Conservation (phyloP, 2,797 vertebrate species). For the Sciurus vulgaris region DNA sequence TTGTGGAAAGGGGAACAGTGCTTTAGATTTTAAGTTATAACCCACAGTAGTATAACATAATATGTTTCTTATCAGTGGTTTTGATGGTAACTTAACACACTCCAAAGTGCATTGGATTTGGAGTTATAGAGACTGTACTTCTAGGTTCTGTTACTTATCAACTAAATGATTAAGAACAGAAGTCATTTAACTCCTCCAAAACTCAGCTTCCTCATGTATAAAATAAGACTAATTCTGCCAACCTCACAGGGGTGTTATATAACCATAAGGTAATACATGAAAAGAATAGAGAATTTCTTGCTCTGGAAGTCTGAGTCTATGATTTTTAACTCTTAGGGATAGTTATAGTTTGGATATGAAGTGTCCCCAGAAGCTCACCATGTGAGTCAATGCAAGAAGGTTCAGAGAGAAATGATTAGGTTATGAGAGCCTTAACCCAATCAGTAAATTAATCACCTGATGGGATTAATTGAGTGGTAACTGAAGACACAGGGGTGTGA, state of each 20-base stretch:
- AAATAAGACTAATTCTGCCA: not conserved
- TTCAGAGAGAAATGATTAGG: no score
- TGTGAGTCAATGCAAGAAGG: no score
- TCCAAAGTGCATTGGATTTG: not conserved
- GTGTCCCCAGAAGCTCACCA: no score
- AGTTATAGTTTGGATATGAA: no score
- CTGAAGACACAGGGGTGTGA: no score
- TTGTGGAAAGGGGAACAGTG: not conserved
- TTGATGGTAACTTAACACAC: not conserved
- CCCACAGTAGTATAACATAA: not conserved
- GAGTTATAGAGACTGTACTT: not conserved
- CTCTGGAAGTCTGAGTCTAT: not conserved
- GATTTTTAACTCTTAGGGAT: not conserved
- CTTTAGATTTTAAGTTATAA: not conserved
- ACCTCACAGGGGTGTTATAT: not conserved
- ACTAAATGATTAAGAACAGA: constrained; percentile 8
- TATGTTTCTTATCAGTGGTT: not conserved
- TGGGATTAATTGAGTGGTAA: no score
- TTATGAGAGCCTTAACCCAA: no score
- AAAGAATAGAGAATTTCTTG: constrained; percentile 29
- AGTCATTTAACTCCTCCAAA: not conserved
- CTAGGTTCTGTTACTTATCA: not conserved
- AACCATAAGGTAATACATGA: not conserved
- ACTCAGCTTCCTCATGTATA: not conserved
- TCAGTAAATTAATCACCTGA: no score